Conservation (phyloP, 2,797 vertebrate species). For the Halcyon leucocephala region DNA sequence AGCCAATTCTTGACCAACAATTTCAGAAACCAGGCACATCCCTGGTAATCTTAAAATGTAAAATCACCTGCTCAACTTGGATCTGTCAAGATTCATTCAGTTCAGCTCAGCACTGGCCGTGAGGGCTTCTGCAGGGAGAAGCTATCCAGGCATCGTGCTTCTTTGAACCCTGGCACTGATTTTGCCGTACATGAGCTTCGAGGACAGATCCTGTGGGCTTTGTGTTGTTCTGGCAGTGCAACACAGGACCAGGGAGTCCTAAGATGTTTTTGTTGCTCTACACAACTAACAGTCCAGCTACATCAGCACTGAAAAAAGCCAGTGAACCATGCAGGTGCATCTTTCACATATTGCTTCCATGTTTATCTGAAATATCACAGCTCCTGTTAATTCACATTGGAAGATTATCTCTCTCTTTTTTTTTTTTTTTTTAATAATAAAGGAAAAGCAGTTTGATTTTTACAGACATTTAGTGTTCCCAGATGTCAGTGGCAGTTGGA, state of each 20-base stretch:
- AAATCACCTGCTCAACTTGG: neutral
- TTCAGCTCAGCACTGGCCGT: neutral
- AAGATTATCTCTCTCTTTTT: neutral
- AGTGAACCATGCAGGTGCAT: neutral
- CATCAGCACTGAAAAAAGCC: neutral
- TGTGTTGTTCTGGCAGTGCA: neutral
- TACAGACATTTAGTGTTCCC: neutral
- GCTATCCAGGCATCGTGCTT: neutral
- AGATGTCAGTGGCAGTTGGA: neutral
- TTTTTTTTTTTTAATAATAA: neutral
- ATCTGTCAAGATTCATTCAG: neutral
- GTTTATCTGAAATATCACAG: neutral
- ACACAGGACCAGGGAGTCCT: neutral
- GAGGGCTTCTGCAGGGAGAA: neutral
- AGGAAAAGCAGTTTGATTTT: neutral
- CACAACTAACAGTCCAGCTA: neutral
- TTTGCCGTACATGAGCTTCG: fast-evolving
- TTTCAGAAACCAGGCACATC: neutral
- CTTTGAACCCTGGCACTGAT: neutral
- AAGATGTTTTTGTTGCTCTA: fast-evolving
- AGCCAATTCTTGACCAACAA: neutral
- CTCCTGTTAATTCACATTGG: neutral
- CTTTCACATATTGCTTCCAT: neutral
- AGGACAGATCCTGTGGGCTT: neutral
- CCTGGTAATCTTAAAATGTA: neutral